These are phyloP conservation scores for Halyomorpha halys DNA, from an alignment of 1,140 invertebrate species.

Conservation along the genomic window DNA sequence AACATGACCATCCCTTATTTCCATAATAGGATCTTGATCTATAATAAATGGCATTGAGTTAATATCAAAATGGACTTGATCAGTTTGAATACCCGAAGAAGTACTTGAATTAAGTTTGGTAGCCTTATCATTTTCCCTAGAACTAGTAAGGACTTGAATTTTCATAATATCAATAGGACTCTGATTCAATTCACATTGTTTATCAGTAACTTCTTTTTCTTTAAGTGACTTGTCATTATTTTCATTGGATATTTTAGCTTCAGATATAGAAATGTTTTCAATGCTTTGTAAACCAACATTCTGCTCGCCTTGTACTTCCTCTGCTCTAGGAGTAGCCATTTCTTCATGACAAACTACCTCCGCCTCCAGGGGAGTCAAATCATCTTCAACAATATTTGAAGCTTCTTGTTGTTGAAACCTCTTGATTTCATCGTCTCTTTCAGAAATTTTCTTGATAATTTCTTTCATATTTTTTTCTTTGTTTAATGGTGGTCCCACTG, in stretches of 20 bases:
- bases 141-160: no score
- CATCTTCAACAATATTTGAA: not conserved
- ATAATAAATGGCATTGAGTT: constrained; percentile 62
- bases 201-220: no score
- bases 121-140: no score
- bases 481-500: no score
- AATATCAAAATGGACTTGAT: constrained; percentile 50
- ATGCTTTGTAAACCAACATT: no score
- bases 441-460: constrained; percentile 36
- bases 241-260: no score
- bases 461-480: no score
- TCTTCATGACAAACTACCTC: constrained; percentile 13
- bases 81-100: not conserved
- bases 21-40: constrained; percentile 42
- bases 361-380: not conserved
- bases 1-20: not conserved
- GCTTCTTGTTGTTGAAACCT: not conserved
- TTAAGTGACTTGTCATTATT: not conserved
- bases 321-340: constrained; percentile 13
- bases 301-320: constrained; percentile 17
- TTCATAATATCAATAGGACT: no score
- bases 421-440: constrained; percentile 1
- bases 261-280: no score
- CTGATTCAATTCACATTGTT: no score
- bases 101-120: no score